A percentile compares a stretch with the other conserved stretches of the same genome.
These are phyloP conservation scores for Myioborus miniatus DNA, from an alignment of 2,797 vertebrate genomes.

Conservation along the genomic window DNA sequence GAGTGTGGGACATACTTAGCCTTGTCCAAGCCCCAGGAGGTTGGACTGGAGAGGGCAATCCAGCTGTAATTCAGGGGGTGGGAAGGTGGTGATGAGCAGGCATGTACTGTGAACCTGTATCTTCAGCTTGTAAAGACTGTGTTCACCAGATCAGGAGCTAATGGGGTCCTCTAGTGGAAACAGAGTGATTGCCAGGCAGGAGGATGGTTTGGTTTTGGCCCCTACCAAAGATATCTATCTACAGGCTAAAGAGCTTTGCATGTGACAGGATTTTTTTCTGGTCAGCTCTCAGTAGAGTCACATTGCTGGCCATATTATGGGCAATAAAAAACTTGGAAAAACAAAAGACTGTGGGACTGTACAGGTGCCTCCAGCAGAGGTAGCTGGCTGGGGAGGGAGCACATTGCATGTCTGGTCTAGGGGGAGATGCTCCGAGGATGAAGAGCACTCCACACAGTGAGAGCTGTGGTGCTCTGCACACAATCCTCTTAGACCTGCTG, in stretches of 20 bases:
- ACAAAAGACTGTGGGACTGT: neutral
- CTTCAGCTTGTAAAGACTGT: neutral
- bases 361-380: neutral
- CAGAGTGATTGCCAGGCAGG: neutral
- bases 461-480: neutral
- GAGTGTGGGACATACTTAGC: neutral
- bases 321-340: neutral
- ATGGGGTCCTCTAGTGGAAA: neutral
- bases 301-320: neutral
- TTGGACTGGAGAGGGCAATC: neutral
- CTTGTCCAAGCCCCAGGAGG: neutral
- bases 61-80: neutral
- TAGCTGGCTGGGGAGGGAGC: neutral
- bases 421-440: neutral
- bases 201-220: neutral
- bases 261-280: neutral
- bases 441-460: neutral
- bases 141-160: neutral
- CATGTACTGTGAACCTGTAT: rapidly evolving
- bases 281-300: neutral
- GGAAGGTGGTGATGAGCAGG: neutral
- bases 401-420: neutral
- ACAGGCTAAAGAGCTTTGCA: neutral
- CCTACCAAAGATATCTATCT: neutral
- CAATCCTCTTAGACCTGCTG: neutral